Conservation (phyloP, 2,797 vertebrate species). For the Distichodus sexfasciatus region DNA sequence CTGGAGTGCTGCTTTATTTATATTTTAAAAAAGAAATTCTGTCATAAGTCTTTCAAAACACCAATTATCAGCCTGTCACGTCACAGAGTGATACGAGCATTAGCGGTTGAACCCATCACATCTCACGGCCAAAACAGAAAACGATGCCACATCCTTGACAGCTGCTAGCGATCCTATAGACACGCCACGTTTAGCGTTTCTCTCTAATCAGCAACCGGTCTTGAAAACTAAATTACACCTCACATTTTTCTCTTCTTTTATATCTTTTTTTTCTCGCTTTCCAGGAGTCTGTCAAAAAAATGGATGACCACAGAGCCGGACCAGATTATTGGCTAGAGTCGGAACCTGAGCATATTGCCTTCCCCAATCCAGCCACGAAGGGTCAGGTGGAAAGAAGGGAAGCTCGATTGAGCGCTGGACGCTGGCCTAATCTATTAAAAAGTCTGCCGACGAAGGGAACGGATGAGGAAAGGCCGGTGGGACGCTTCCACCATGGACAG, state of each 20-base stretch:
- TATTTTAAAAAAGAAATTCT: slow-evolving; percentile 9
- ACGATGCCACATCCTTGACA: too few species aligned
- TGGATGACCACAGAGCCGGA: not conserved
- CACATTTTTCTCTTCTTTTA: not conserved
- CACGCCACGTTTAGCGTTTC: too few species aligned
- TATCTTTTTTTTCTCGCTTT: not conserved
- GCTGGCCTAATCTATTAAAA: slow-evolving; percentile 22
- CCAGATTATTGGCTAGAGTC: not conserved
- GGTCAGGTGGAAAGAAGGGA: slow-evolving; percentile 23
- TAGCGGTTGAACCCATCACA: slow-evolving; percentile 8
- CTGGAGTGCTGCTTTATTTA: slow-evolving; percentile 14
- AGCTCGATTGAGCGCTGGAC: slow-evolving; percentile 14
- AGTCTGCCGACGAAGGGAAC: slow-evolving; percentile 17
- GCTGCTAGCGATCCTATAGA: too few species aligned
- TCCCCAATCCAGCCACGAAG: not conserved
- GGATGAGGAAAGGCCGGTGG: not conserved
- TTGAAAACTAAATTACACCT: too few species aligned
- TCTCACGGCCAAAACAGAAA: too few species aligned
- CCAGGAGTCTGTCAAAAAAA: too few species aligned
- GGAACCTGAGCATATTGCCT: not conserved
- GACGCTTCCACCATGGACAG: slow-evolving; percentile 6
- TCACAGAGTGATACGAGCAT: slow-evolving; percentile 3
- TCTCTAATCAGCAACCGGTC: too few species aligned
- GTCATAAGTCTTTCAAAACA: slow-evolving; percentile 30
- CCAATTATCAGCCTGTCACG: slow-evolving; percentile 29